A percentile compares a stretch with the other conserved stretches of the same genome.
Evolutionary conservation across 2,113 vertebrate genomes (phyloP).

Genomic region (Paralichthys olivaceus): DNA sequence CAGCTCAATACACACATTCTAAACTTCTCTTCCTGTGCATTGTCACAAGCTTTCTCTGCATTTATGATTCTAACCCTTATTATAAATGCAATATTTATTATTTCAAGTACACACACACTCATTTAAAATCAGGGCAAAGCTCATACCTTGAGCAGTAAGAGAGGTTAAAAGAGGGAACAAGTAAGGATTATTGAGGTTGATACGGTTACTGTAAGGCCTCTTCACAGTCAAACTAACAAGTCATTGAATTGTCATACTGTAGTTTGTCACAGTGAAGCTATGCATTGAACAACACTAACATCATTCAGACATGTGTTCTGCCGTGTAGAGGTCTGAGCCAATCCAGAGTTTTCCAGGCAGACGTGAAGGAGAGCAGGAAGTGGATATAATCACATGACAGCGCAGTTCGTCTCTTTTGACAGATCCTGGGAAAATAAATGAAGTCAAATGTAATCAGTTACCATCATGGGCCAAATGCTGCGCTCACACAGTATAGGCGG

Average conservation of each 20-base stretch:
- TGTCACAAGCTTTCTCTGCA: too few species aligned
- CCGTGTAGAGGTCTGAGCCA: neutral
- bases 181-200: constrained; percentile 10
- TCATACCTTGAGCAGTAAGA: constrained; percentile 17
- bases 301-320: neutral
- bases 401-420: constrained; percentile 80
- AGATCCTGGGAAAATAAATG: constrained; percentile 66
- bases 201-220: constrained; percentile 1
- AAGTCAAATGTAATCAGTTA: neutral
- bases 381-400: constrained; percentile 78
- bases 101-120: neutral
- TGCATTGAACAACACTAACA: neutral
- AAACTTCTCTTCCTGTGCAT: too few species aligned
- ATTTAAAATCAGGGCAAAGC: constrained; percentile 27
- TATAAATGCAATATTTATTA: constrained; percentile 16
- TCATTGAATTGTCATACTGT: neutral
- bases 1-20: too few species aligned
- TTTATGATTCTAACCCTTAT: constrained; percentile 43
- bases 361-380: neutral
- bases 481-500: neutral
- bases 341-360: neutral
- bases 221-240: neutral
- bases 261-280: neutral
- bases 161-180: neutral
- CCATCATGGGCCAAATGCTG: neutral